Base-by-base conservation (phyloP, 1,140 invertebrate genomes). In the Zaprionus inermis region DNA sequence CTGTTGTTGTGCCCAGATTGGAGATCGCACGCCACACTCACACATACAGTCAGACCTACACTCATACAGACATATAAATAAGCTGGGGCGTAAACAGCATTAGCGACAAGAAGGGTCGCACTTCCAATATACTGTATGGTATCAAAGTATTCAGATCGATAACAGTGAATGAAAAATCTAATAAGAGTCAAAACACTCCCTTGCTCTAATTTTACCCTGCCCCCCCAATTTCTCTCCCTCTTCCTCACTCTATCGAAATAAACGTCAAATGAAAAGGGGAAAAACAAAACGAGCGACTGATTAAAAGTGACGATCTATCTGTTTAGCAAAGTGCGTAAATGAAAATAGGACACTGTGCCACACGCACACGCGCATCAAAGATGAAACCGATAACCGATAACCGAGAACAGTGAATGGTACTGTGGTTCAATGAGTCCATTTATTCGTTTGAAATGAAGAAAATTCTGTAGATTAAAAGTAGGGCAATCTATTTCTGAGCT, bases 161-260 rank as follows among this genome's bases (percentile, higher is more conserved):
- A 67, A 54, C 46, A 46, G 9, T 59, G 22, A 72, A 38, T 67
- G 55, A 28, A 54, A 68, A 73, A 68, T 73, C 57, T 38, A 68
- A 68, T 68, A 54, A 56, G 30, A 73, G 60, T 57, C 69, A 52
- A 61, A 60, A 61, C 18, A 34, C n/a, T 24, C 28, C 14, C 30
- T 28, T 5, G 24, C 24, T 28, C 24, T 28, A 28, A 3, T 28
- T 28, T 28, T 28, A 16, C 36, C 18, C 57, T 30, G 6, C 22
- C 57, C 36, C 2, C 3, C n/a, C n/a, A 38, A 12, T 38, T 38
- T 14, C 12, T n/a, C 14, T 20, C 9, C 11, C 16, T 0, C 44
- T 4, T 12, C 11, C 38, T 16, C 2, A 6, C 14, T 5, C 12
- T 12, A 9, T 1, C 38, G 38, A 30, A 44, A 44, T 28, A 44